phyloP scores from a whole-genome alignment of 2,797 vertebrate species.

The Acrocephalus scirpaceus region DNA sequence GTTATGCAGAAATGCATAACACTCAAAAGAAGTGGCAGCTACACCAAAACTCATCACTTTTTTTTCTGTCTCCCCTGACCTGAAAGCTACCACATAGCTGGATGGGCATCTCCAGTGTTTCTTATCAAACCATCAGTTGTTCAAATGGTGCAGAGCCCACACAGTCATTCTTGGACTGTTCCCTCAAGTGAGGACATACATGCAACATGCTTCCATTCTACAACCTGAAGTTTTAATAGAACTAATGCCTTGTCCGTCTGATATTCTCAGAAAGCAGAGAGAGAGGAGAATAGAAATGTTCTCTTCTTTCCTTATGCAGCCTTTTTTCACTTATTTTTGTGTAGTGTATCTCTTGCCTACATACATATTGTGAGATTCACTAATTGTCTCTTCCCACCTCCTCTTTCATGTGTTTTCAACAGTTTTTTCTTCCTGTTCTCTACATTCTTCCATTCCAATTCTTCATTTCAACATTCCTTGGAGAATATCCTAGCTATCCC shows the following conservation, averaged over 20 bases:
- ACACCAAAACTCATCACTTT: background rate
- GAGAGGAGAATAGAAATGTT: background rate
- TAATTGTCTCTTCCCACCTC: fast-evolving
- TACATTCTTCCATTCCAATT: background rate
- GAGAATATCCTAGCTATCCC: background rate
- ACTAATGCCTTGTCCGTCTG: background rate
- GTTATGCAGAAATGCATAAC: background rate
- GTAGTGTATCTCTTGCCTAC: background rate
- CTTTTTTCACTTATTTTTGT: background rate
- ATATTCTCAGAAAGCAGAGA: background rate
- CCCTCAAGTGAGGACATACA: background rate
- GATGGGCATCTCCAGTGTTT: background rate
- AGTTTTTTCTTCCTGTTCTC: background rate
- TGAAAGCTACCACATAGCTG: background rate
- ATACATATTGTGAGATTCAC: background rate
- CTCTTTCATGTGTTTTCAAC: background rate
- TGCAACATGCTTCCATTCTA: background rate
- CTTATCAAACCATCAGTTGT: background rate
- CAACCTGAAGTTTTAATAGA: background rate
- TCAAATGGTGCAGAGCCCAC: background rate
- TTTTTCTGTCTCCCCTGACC: background rate
- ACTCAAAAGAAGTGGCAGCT: background rate
- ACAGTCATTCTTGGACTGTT: background rate
- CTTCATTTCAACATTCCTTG: background rate
- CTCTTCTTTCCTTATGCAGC: background rate